phyloP scores from a whole-genome alignment of 1,140 invertebrate species.

The Rhagoletis pomonella region DNA sequence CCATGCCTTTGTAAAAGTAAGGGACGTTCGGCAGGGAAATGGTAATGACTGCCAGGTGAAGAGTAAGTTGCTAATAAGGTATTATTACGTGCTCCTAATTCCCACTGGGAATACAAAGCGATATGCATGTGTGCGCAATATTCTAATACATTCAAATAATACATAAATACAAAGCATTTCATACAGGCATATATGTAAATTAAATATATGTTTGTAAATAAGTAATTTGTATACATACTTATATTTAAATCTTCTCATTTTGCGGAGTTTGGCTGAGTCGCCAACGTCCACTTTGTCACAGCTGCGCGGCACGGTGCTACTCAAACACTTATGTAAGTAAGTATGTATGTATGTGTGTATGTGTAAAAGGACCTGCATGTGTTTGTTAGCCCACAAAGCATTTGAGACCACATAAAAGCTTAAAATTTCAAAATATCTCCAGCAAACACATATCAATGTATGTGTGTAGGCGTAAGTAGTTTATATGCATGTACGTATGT shows the following conservation, averaged over 20 bases:
- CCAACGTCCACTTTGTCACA: constrained; percentile 48
- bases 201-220: constrained; percentile 20
- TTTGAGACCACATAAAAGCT: constrained; percentile 44
- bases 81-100: no score
- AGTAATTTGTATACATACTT: background rate
- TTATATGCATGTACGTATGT: background rate
- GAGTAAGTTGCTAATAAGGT: no score
- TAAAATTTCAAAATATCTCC: constrained; percentile 48
- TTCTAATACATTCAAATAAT: background rate
- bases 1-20: no score
- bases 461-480: background rate
- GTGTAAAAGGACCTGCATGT: background rate
- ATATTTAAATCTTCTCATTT: background rate
- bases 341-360: background rate
- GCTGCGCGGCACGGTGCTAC: background rate
- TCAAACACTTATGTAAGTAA: background rate
- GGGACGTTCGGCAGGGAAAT: no score
- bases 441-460: background rate
- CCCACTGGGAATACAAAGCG: no score
- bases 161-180: background rate
- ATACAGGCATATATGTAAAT: background rate
- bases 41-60: no score
- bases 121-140: background rate
- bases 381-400: constrained; percentile 33
- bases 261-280: background rate